Percentiles rank a stretch among this genome's conserved stretches.
Conservation (phyloP, 2,113 vertebrate genomes). For the Lycocorax pyrrhopterus region DNA sequence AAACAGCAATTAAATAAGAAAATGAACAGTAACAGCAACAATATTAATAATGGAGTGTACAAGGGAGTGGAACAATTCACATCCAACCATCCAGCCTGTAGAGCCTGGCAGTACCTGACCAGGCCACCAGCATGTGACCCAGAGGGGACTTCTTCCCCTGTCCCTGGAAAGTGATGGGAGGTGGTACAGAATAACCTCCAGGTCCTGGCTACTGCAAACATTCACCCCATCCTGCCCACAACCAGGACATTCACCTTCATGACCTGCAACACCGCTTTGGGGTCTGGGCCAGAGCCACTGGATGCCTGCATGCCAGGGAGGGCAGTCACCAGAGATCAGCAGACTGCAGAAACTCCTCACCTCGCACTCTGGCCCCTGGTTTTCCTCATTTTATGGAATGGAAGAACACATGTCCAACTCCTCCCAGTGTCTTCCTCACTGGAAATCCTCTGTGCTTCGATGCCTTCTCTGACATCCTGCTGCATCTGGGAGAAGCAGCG, state of each 20-base stretch:
- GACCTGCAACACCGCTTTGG: slow-evolving; percentile 69
- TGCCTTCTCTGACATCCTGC: neutral
- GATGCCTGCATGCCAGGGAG: slow-evolving; percentile 57
- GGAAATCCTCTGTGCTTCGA: neutral
- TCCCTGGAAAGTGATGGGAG: too few relatives aligned
- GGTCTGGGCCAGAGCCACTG: slow-evolving; percentile 66
- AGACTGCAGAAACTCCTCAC: neutral
- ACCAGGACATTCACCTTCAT: slow-evolving; percentile 68
- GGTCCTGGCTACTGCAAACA: neutral
- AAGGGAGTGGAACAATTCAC: neutral
- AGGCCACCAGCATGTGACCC: neutral
- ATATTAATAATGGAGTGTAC: neutral
- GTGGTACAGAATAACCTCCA: neutral
- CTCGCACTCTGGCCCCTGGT: neutral
- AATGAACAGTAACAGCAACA: neutral
- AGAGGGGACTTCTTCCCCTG: neutral
- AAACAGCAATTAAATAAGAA: neutral
- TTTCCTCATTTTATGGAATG: neutral
- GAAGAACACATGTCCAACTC: neutral
- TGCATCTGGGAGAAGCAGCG: neutral
- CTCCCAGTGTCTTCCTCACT: neutral
- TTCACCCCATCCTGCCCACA: neutral
- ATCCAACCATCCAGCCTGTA: neutral
- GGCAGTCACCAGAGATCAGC: neutral
- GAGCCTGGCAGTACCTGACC: neutral